phyloP scores from a whole-genome alignment of 2,113 vertebrate genomes.

The Psittacus erithacus region DNA sequence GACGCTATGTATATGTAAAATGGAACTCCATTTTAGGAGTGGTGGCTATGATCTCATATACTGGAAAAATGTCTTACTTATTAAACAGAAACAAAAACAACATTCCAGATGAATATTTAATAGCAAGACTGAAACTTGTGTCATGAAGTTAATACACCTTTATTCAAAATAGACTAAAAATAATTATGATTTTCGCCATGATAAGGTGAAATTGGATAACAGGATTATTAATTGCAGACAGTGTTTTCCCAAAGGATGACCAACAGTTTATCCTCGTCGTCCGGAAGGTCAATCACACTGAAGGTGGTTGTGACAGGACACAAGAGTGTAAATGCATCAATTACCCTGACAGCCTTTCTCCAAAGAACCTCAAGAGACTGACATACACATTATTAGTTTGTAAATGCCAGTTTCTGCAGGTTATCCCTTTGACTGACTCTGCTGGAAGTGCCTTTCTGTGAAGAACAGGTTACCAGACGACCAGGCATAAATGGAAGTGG shows the following conservation, averaged over 20 bases:
- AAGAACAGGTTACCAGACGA: neutral
- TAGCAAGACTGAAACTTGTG: neutral
- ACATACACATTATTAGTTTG: neutral
- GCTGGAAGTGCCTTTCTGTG: neutral
- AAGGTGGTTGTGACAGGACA: neutral
- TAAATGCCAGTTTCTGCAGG: neutral
- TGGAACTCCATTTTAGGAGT: neutral
- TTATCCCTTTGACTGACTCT: neutral
- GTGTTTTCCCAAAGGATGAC: neutral
- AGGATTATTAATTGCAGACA: neutral
- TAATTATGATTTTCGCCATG: neutral
- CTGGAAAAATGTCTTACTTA: neutral
- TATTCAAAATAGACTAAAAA: neutral
- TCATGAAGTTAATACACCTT: neutral
- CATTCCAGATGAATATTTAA: neutral
- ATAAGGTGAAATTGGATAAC: neutral
- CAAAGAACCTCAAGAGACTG: neutral
- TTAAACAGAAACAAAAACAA: neutral
- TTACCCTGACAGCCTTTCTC: neutral
- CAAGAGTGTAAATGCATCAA: neutral
- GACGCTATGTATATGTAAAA: neutral
- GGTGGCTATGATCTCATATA: neutral
- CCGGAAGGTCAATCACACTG: neutral
- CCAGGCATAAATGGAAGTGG: neutral
- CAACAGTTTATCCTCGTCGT: neutral